Evolutionary conservation across 2,797 vertebrate genomes (phyloP).

Genomic region (Cirrhinus mrigala): DNA sequence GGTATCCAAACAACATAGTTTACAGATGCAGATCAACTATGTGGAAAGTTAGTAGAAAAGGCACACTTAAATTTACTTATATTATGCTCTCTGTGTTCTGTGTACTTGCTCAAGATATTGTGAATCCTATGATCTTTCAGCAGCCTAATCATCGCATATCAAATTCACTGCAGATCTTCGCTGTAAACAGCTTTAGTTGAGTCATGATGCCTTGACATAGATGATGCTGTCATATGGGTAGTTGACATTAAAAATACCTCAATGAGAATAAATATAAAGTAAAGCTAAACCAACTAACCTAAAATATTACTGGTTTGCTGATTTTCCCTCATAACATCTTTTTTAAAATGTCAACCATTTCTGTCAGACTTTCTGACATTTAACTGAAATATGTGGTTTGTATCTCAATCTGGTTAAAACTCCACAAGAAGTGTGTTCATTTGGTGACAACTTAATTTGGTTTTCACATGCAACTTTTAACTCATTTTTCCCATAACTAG

Average conservation of each 20-base stretch:
- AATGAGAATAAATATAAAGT: background rate
- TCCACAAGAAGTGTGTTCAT: background rate
- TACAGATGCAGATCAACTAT: background rate
- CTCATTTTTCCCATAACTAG: background rate
- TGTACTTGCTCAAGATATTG: background rate
- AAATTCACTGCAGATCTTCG: background rate
- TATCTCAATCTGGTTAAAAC: background rate
- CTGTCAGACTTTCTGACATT: background rate
- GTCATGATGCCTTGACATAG: background rate
- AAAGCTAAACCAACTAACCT: background rate
- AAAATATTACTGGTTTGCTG: background rate
- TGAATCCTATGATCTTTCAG: background rate
- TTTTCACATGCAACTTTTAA: background rate
- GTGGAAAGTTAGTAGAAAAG: background rate
- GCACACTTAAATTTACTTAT: background rate
- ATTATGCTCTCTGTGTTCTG: background rate
- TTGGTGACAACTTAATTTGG: background rate
- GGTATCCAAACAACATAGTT: background rate
- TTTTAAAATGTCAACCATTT: constrained; percentile 13
- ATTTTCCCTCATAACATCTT: background rate
- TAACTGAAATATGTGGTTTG: background rate
- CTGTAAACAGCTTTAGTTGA: background rate
- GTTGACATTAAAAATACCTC: background rate
- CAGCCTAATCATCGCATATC: background rate
- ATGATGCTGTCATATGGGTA: background rate